Percentiles rank a stretch among this genome's conserved stretches.
These are phyloP conservation scores for Syngnathus floridae DNA, from an alignment of 2,113 vertebrate species.

Conservation along the genomic window DNA sequence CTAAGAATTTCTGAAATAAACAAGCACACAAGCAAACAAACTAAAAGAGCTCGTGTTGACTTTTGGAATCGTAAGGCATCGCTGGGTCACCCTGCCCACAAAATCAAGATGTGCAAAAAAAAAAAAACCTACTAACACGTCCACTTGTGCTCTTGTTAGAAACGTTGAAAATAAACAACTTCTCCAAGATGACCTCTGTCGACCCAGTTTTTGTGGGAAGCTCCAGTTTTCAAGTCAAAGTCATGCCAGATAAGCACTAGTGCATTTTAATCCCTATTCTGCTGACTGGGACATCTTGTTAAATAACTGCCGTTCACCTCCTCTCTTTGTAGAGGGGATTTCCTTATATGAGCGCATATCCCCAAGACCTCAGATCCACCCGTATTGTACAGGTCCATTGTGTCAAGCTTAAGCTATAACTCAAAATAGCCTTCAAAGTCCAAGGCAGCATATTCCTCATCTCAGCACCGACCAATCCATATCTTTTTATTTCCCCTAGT, in stretches of 20 bases:
- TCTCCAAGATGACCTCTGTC: slow-evolving; percentile 70
- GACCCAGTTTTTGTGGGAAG: slow-evolving; percentile 60
- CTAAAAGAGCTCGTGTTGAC: neutral
- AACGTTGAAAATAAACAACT: slow-evolving; percentile 53
- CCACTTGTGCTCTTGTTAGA: slow-evolving; percentile 58
- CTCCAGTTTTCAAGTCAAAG: slow-evolving; percentile 68
- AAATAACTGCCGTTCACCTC: slow-evolving; percentile 72
- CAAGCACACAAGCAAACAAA: neutral
- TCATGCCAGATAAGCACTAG: slow-evolving; percentile 69
- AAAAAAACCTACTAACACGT: slow-evolving; percentile 50
- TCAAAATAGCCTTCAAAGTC: slow-evolving; percentile 53
- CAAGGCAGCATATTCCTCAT: slow-evolving; percentile 56
- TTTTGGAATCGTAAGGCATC: neutral
- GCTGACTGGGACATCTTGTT: slow-evolving; percentile 73
- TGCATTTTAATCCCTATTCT: slow-evolving; percentile 71
- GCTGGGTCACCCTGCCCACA: neutral
- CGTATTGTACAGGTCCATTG: slow-evolving; percentile 63
- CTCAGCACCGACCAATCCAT: slow-evolving; percentile 37
- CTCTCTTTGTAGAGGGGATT: slow-evolving; percentile 67
- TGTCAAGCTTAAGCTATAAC: slow-evolving; percentile 61
- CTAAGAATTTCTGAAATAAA: no score
- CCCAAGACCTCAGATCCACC: slow-evolving; percentile 63
- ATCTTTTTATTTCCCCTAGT: slow-evolving; percentile 18
- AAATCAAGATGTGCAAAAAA: slow-evolving; percentile 30
- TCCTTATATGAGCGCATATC: slow-evolving; percentile 68